These are phyloP conservation scores for Gastracanthus pulcherrimus DNA, from an alignment of 2,888 invertebrate genomes.

Conservation along the genomic window DNA sequence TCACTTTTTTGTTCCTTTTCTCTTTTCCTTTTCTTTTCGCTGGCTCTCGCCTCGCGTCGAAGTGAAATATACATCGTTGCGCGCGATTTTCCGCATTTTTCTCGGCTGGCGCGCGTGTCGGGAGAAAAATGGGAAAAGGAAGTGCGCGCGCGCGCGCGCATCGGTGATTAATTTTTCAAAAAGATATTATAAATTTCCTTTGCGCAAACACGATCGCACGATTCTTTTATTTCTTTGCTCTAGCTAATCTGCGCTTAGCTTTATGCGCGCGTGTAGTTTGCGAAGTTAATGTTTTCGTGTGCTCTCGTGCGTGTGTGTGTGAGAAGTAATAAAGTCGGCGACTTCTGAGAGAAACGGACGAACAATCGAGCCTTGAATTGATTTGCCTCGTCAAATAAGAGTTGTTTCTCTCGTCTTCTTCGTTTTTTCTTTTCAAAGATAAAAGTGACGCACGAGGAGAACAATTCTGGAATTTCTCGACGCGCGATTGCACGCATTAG, in stretches of 20 bases:
- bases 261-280: background rate
- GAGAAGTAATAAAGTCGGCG: background rate
- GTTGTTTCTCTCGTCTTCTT: background rate
- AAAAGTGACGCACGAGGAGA: constrained; percentile 38
- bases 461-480: constrained; percentile 15
- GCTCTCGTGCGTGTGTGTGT: background rate
- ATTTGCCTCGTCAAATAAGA: no score
- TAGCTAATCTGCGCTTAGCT: background rate
- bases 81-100: constrained; percentile 14
- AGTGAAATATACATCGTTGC: constrained; percentile 9
- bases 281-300: constrained; percentile 35
- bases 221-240: no score
- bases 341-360: background rate
- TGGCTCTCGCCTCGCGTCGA: background rate
- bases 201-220: constrained; percentile 8
- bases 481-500: background rate
- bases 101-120: background rate
- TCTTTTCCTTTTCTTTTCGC: background rate
- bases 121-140: background rate
- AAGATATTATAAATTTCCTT: constrained; percentile 27
- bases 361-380: constrained; percentile 7
- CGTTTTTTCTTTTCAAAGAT: constrained; percentile 18
- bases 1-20: constrained; percentile 12
- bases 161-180: constrained; percentile 1
- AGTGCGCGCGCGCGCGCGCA: no score